Percentiles rank a stretch among this genome's conserved stretches.
phyloP scores from a whole-genome alignment of 2,113 vertebrate species.

The Excalfactoria chinensis region DNA sequence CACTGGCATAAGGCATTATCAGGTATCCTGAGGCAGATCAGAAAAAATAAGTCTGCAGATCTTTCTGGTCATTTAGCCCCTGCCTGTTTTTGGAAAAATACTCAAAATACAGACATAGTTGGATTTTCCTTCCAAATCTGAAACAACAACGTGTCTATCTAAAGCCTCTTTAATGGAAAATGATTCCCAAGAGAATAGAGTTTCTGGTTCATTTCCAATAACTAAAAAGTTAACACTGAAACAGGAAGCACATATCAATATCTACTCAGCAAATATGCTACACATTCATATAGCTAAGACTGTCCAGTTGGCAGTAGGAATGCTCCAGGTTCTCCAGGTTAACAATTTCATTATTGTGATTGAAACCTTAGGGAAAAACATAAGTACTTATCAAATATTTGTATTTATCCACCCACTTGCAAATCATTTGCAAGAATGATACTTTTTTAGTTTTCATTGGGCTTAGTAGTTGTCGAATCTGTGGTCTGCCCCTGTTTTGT shows the following conservation, averaged over 20 bases:
- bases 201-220: slow-evolving; percentile 70
- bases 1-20: background rate
- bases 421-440: slow-evolving; percentile 7
- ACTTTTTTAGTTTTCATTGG: slow-evolving; percentile 15
- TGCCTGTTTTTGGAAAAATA: slow-evolving; percentile 51
- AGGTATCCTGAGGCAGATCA: background rate
- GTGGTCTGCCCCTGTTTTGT: background rate
- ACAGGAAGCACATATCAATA: slow-evolving; percentile 77
- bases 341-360: slow-evolving; percentile 28
- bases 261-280: slow-evolving; percentile 58
- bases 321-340: slow-evolving; percentile 55
- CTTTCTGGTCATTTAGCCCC: background rate
- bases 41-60: slow-evolving; percentile 26
- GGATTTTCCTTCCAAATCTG: slow-evolving; percentile 62
- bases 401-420: slow-evolving; percentile 59
- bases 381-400: slow-evolving; percentile 70
- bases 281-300: slow-evolving; percentile 63
- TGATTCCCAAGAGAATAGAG: slow-evolving; percentile 67
- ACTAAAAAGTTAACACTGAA: slow-evolving; percentile 70
- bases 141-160: slow-evolving; percentile 69
- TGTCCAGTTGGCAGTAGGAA: slow-evolving; percentile 73
- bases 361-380: slow-evolving; percentile 68
- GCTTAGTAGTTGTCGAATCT: background rate
- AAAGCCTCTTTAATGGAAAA: slow-evolving; percentile 73
- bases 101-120: slow-evolving; percentile 63